Base-by-base conservation (phyloP, 1,140 invertebrate genomes). In the Papilio aristodemus region DNA sequence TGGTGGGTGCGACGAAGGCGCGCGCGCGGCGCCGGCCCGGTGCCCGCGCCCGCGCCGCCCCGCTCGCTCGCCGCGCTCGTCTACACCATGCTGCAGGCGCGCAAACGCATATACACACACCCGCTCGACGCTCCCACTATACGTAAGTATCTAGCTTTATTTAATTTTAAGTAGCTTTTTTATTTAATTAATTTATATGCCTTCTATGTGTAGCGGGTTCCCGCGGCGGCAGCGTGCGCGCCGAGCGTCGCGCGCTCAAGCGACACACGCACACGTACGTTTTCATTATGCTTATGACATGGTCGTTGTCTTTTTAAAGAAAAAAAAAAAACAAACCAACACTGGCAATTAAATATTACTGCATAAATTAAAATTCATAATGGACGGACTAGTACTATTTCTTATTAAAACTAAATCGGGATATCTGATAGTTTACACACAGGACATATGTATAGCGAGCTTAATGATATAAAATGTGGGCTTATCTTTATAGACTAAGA, bases 51-150 rank as follows among this genome's bases (percentile, higher is more conserved):
- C 74, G 94, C 95, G 0, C 95, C 94, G 72, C 94, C 94, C 74
- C 95, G 96, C 77, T 95, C 95, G 74, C 93, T 98, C 59, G 96
- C 96, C 14, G 96, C 96, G 11, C 96, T 98, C 27, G 96, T 98
- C 3, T 97, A 97, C 84, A 96, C 95, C 39, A 96, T 98, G 93
- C 93, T 96, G 73, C 94, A 95, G 83, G 96, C 96, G 13, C 93
- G 95, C 76, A 94, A 94, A 32, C 91, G 95, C 37, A 90, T 90
- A 54, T 85, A 89, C 74, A 89, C 86, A 43, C 82, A 86, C 32
- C 85, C 87, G 9, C 78, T 89, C 10, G 85, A 88, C 39, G 67
- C 74, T 11, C 68, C 74, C 25, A 38, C 59, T 25, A 57, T 72
- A 38, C 64, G 78, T 78, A 19, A 71, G 71, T 73, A 58, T n/a